Evolutionary conservation across 2,888 invertebrate species (phyloP), one percentile per base, ranked within the genome.

Genomic region (Hoplodrina blanda): DNA sequence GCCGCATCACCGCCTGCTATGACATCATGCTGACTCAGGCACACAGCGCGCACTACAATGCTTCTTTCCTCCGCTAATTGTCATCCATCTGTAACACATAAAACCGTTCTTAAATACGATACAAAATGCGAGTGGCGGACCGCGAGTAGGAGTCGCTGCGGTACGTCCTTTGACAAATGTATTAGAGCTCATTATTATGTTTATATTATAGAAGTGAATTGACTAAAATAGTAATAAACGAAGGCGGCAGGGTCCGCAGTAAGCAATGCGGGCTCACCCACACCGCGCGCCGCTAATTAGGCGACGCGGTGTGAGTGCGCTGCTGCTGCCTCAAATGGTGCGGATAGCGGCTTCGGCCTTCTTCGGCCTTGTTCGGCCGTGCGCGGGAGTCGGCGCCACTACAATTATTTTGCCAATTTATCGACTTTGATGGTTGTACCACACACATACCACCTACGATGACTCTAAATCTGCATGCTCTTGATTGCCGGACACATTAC

Each of bases 1-100:
- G 87, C 84, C 83, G 85, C 88, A 88, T 85, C 87, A 83, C 85
- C 84, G 87, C 84, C 78, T 80, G 84, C 87, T 85, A 93, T 95
- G 95, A 95, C 94, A 94, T 95, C 95, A 95, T 93, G 92, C 91
- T 94, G 95, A 95, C 87, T 94, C 94, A 94, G 75, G 89, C 83
- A 79, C 80, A 70, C 84, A 69, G 80, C 78, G 81, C 85, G 82
- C 85, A 74, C 82, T 59, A 85, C 87, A 86, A 82, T 83, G 86
- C 85, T 82, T 87, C 83, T 87, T 88, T 87, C 87, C 89, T 88
- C 74, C 65, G 81, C 81, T 88, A 86, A 87, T 89, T 88, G 83
- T 83, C 82, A 78, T 62, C 84, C 90, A 91, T 92, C 92, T 93
- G 92, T 87, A 92, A 92, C 83, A 91, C 82, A 87, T 79, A 75